Conservation (phyloP, 2,888 invertebrate species). For the Tachina grossa region DNA sequence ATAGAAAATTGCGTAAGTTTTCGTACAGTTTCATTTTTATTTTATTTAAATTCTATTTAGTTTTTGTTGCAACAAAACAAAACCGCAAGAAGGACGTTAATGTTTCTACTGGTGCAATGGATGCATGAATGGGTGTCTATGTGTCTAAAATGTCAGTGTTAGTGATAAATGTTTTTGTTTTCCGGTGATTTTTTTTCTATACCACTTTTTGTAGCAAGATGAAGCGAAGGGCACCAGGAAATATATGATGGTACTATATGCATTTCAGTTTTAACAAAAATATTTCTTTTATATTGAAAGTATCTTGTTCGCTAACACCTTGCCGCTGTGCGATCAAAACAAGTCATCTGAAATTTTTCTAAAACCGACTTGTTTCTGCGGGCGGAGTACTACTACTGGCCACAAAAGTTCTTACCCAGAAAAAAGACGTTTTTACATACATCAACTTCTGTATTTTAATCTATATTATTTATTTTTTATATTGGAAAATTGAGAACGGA, state of each 20-base stretch:
- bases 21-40: constrained; percentile 15
- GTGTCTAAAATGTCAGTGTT: constrained; percentile 61
- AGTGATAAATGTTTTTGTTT: constrained; percentile 69
- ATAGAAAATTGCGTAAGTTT: constrained; percentile 68
- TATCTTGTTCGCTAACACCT: not conserved
- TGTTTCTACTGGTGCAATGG: constrained; percentile 8
- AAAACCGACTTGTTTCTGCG: too few relatives aligned
- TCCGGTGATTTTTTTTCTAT: constrained; percentile 56
- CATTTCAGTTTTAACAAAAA: not conserved
- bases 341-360: too few relatives aligned
- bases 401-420: too few relatives aligned
- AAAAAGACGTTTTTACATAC: too few relatives aligned
- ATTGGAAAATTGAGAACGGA: too few relatives aligned
- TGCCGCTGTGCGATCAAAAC: too few relatives aligned
- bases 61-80: constrained; percentile 19
- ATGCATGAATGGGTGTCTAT: constrained; percentile 21
- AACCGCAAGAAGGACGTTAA: constrained; percentile 42
- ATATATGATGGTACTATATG: not conserved
- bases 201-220: not conserved
- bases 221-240: not conserved
- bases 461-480: too few relatives aligned
- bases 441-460: too few relatives aligned
- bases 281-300: not conserved
- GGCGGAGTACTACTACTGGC: too few relatives aligned
- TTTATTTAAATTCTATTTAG: constrained; percentile 50